Conservation (phyloP, 2,113 vertebrate genomes). For the Hypanus sabinus region DNA sequence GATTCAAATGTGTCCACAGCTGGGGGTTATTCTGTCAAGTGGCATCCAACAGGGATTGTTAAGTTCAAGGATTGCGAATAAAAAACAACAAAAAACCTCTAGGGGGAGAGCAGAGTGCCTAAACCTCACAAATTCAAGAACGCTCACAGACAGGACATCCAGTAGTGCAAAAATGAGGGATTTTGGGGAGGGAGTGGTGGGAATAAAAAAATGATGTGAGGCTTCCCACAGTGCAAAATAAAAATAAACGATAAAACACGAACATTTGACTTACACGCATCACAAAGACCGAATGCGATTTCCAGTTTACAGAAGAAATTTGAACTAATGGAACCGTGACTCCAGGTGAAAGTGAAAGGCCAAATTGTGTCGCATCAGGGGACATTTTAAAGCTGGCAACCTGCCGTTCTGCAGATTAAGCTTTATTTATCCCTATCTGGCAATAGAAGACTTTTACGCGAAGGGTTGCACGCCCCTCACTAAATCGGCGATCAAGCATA, state of each 20-base stretch:
- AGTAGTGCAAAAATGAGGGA: constrained; percentile 33
- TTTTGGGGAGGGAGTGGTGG: constrained; percentile 21
- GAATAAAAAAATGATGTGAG: constrained; percentile 24
- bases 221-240: constrained; percentile 33
- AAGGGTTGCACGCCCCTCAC: constrained; percentile 16
- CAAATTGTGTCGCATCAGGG: constrained; percentile 61
- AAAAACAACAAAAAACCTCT: constrained; percentile 25
- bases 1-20: constrained; percentile 77
- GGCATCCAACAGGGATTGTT: constrained; percentile 80
- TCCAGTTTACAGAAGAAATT: constrained; percentile 27
- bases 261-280: constrained; percentile 10
- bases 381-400: constrained; percentile 69
- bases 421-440: constrained; percentile 55
- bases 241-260: constrained; percentile 33
- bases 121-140: constrained; percentile 32
- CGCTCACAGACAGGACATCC: constrained; percentile 11
- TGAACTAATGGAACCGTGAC: constrained; percentile 33
- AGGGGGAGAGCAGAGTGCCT: constrained; percentile 10
- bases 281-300: constrained; percentile 20
- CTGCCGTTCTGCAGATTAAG: constrained; percentile 66
- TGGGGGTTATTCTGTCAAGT: constrained; percentile 78
- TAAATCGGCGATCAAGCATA: constrained; percentile 19
- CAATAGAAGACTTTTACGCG: constrained; percentile 16
- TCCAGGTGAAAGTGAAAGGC: constrained; percentile 64
- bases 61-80: constrained; percentile 63